Percentiles rank a stretch among this genome's conserved stretches.
phyloP scores from a whole-genome alignment of 2,113 vertebrate genomes.

The Ceratotherium simum region DNA sequence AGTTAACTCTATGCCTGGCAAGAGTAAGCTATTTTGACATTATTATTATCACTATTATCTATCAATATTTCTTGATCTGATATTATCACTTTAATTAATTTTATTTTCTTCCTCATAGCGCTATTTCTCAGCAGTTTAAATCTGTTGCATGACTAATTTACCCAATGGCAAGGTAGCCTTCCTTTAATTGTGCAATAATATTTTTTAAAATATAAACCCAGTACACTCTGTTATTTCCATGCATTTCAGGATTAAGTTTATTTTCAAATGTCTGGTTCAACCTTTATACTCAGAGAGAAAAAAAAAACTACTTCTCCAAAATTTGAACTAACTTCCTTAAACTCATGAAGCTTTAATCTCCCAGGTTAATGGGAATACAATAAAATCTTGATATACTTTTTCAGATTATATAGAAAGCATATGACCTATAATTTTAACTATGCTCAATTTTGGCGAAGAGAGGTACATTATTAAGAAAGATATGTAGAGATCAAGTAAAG shows the following conservation, averaged over 20 bases:
- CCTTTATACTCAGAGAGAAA: neutral
- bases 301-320: slow-evolving; percentile 3
- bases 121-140: slow-evolving; percentile 54
- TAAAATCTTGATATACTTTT: slow-evolving; percentile 38
- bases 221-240: neutral
- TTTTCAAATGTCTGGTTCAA: slow-evolving; percentile 41
- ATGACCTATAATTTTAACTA: neutral
- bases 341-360: neutral
- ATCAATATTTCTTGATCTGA: neutral
- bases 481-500: neutral
- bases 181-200: slow-evolving; percentile 38
- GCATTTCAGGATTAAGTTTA: slow-evolving; percentile 14
- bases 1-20: slow-evolving; percentile 40
- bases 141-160: neutral
- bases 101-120: slow-evolving; percentile 30
- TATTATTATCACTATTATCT: too few relatives aligned
- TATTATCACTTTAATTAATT: slow-evolving; percentile 43
- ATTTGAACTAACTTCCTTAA: slow-evolving; percentile 35
- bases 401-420: slow-evolving; percentile 23
- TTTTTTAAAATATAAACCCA: neutral
- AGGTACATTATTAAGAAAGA: neutral
- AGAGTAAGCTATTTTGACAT: neutral
- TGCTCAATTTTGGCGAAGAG: neutral
- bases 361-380: neutral
- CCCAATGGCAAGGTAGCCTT: neutral